Base-by-base conservation (phyloP, 2,888 invertebrate species). In the Auanema freiburgensis region DNA sequence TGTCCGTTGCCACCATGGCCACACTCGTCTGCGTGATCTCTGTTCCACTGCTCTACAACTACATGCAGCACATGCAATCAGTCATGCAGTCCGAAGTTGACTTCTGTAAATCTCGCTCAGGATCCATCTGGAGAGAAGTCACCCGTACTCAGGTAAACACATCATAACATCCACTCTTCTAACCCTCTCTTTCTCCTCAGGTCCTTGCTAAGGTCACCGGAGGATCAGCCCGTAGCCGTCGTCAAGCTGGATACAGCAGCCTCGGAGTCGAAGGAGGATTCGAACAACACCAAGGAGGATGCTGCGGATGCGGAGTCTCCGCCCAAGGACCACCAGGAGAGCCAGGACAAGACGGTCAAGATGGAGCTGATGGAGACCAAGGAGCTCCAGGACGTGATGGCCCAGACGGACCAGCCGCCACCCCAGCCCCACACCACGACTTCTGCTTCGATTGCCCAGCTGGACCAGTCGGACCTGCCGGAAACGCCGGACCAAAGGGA, bases 1-100 rank as follows among this genome's bases (percentile, higher is more conserved):
- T 79, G 33, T 68, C 77, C 57, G 66, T 78, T 53, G 71, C 72
- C 57, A 78, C 77, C 53, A 65, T 77, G 53, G 77, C 79, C 57
- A 74, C 74, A 6, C 66, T 77, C 50, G 71, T 75, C 44, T 77
- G 77, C 69, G 76, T 76, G 50, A 64, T 79, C 58, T 71, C 76
- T 55, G 74, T 78, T 51, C 79, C 79, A 64, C 78, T 79, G 79
- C 65, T 79, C 63, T 79, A 79, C 76, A 78, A 77, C 71, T 78
- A 79, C 76, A 72, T 79, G 70, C 79, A 79, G 71, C 77, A 77
- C 67, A 76, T 79, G 69, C 79, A 79, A 62, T 67, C 71, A 11
- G 71, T 79, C 54, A 74, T 79, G 72, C 75, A 77, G 66, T 71
- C 71, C 58, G 79, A 79, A 67, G 74, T 74, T 46, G 77, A 77